Evolutionary conservation across 2,113 vertebrate species (phyloP).

Genomic region (Passer montanus): DNA sequence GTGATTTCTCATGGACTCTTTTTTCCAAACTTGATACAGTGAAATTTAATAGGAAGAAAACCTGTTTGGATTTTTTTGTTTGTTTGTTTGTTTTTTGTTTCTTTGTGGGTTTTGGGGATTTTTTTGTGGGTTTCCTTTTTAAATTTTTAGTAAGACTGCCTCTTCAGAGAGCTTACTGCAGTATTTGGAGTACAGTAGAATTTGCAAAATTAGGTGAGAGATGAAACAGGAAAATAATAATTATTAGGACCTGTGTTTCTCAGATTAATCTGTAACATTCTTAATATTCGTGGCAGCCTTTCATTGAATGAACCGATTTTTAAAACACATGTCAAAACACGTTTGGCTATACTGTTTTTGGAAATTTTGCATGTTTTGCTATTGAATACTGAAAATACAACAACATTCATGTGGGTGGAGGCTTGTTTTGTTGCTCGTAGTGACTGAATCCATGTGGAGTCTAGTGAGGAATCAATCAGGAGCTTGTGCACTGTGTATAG

Average conservation of each 20-base stretch:
- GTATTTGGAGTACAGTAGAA: neutral
- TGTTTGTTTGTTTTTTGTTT: too few species aligned
- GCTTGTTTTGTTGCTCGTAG: neutral
- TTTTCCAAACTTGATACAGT: neutral
- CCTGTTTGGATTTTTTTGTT: neutral
- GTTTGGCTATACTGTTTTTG: neutral
- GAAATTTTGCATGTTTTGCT: conserved; percentile 19
- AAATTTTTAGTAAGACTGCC: neutral
- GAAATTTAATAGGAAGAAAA: conserved; percentile 12
- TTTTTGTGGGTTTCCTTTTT: neutral
- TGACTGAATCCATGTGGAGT: neutral
- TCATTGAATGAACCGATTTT: conserved; percentile 26
- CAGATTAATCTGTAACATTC: neutral
- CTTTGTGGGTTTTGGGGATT: neutral
- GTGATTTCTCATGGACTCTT: neutral
- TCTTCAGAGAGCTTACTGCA: neutral
- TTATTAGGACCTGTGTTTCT: conserved; percentile 2
- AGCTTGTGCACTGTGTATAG: neutral
- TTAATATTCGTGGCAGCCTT: neutral
- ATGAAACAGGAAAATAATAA: conserved; percentile 62
- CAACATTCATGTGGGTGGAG: neutral
- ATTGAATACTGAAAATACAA: conserved; percentile 35
- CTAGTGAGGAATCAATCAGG: neutral
- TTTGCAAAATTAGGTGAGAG: conserved; percentile 48
- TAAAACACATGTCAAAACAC: neutral